Evolutionary conservation across 2,113 vertebrate species (phyloP).

Genomic region (Empidonax alnorum): DNA sequence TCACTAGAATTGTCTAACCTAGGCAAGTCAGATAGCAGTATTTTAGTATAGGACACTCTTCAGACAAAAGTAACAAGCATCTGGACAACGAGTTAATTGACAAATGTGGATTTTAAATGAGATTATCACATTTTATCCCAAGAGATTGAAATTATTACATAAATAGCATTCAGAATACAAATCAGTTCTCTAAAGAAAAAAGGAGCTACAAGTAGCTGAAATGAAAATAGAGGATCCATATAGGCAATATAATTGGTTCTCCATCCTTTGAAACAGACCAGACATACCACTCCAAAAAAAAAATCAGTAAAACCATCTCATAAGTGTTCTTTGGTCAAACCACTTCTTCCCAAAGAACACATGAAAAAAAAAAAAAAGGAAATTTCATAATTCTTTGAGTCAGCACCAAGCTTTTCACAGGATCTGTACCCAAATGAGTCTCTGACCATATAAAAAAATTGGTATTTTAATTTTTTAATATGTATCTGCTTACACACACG

Average conservation of each 20-base stretch:
- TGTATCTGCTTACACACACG: not conserved
- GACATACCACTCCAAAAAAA: not conserved
- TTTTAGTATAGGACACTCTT: not conserved
- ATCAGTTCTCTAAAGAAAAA: not conserved
- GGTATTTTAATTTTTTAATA: not conserved
- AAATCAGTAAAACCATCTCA: not conserved
- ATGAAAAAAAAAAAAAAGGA: not conserved
- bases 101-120: not conserved
- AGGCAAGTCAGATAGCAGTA: not conserved
- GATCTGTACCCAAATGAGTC: not conserved
- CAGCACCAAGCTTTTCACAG: not conserved
- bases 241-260: not conserved
- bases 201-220: not conserved
- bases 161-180: not conserved
- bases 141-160: not conserved
- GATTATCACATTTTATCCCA: not conserved
- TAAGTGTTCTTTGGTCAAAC: not conserved
- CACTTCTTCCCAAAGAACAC: not conserved
- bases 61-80: not conserved
- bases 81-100: not conserved
- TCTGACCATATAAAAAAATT: accelerated
- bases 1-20: not conserved
- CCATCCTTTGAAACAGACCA: not conserved
- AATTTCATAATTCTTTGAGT: not conserved
- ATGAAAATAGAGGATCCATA: not conserved